Evolutionary conservation across 2,888 invertebrate genomes (phyloP).

Genomic region (Biston betularia): DNA sequence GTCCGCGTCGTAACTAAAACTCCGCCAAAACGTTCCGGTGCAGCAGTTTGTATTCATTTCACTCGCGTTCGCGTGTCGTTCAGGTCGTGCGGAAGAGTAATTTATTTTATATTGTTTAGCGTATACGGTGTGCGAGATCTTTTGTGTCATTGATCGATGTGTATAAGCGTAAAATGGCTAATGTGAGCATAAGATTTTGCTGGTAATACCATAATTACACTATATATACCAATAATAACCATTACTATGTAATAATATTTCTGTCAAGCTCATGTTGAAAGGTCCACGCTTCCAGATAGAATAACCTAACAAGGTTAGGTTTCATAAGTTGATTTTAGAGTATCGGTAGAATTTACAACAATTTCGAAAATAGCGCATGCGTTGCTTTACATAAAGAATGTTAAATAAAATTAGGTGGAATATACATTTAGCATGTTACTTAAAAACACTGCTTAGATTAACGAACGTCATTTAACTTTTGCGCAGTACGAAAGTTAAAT

Average conservation of each 20-base stretch:
- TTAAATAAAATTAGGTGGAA: constrained; percentile 30
- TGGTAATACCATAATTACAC: not conserved
- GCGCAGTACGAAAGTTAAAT: too few relatives aligned
- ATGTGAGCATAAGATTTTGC: not conserved
- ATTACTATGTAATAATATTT: constrained; percentile 15
- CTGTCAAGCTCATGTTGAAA: constrained; percentile 14
- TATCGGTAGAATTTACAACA: not conserved
- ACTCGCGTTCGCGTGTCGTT: too few relatives aligned
- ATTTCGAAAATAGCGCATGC: constrained; percentile 25
- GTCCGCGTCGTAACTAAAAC: too few relatives aligned
- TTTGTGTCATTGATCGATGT: too few relatives aligned
- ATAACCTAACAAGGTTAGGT: not conserved
- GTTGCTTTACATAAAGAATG: constrained; percentile 10
- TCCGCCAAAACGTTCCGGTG: too few relatives aligned
- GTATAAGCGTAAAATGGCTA: not conserved
- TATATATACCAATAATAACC: constrained; percentile 8
- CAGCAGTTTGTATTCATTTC: too few relatives aligned
- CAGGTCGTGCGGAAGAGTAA: too few relatives aligned
- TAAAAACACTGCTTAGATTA: not conserved
- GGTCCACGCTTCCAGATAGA: constrained; percentile 6
- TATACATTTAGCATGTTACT: constrained; percentile 7
- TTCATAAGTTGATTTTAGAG: constrained; percentile 3
- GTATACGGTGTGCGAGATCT: too few relatives aligned
- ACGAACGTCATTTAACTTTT: not conserved
- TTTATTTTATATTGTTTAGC: too few relatives aligned